Evolutionary conservation across 2,797 vertebrate genomes (phyloP), one percentile per base, ranked within the genome.

Genomic region (Eulemur rubriventer): DNA sequence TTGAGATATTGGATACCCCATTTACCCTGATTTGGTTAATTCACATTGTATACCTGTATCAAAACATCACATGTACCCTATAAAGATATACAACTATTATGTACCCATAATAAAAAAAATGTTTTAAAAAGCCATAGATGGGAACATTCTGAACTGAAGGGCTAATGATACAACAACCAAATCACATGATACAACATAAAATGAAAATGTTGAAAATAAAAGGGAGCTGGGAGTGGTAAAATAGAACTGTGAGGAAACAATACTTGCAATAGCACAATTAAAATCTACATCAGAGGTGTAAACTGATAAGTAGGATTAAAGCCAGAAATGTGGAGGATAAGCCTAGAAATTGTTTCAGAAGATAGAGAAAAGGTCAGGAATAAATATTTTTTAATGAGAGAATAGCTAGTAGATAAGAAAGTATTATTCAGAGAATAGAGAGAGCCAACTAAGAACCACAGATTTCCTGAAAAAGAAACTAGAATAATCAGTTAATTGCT

Each of bases 391-490:
- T 35, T 76, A 72, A 82, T 69, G 88, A 86, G n/a, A 46, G n/a
- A 63, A 61, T 52, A 72, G 38, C 69, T 70, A 20, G 33, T 73
- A 35, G 61, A 17, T 48, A 57, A 78, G 70, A 88, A 52, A 89
- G 6, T 22, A 52, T 46, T 75, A 61, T 43, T 91, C 43, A 55
- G n/a, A 88, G 43, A 84, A 75, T 2, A 82, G 24, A 89, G 69
- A 67, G 12, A 67, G 59, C 4, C 75, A 95, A 73, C 4, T 50
- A 73, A 67, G 76, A 91, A 69, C 16, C 35, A 35, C 26, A 57
- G 41, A 73, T 81, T 94, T 94, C 86, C 82, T 81, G n/a, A 76
- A 80, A 83, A 69, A 85, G 7, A 72, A 55, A 20, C 65, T 70
- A 41, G 8, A 55, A 18, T 70, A 70, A 14, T 85, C n/a, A 50